Evolutionary conservation across 2,888 invertebrate species (phyloP), one percentile per base, ranked within the genome.

Genomic region (Parnassius apollo): DNA sequence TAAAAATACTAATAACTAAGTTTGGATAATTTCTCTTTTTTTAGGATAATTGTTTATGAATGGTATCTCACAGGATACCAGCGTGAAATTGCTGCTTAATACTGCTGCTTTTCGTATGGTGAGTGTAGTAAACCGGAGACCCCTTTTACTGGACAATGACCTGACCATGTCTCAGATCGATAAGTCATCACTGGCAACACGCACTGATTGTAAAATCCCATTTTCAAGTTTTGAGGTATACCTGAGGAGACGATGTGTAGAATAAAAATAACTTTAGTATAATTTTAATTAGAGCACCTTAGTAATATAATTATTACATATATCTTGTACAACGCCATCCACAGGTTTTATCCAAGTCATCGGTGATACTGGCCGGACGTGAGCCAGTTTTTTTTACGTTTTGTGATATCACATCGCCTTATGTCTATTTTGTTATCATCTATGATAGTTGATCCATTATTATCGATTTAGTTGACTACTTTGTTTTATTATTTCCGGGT

Each of bases 341-440:
- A 45, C 9, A 48, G 25, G 51, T 56, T 56, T 55, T 55, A 63
- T 49, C 62, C 63, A 67, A 69, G 67, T 66, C 71, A 68, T 59
- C 61, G 58, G 65, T 68, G 62, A 61, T 69, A 66, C 56, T 70
- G 73, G 74, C 81, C 83, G 82, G 83, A 82, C 81, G 81, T 75
- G 65, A 65, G 65, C 58, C 66, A 70, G 68, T 72, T 76, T 79
- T 78, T 77, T 76, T 73, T 68, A 60, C 70, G 71, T 76, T 77
- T 76, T 73, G 69, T 73, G 75, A 75, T 77, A 75, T 74, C 75
- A 66, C 66, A 73, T 72, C 74, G 77, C 75, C 72, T 74, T 70
- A 71, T 76, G 68, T 69, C 75, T 76, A 73, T 74, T 75, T 76
- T 75, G 75, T 76, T 74, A 75, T 73, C 68, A 65, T 65, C 71